Evolutionary conservation across 1,140 invertebrate genomes (phyloP).

Genomic region (Pseudomyrmex sp.): DNA sequence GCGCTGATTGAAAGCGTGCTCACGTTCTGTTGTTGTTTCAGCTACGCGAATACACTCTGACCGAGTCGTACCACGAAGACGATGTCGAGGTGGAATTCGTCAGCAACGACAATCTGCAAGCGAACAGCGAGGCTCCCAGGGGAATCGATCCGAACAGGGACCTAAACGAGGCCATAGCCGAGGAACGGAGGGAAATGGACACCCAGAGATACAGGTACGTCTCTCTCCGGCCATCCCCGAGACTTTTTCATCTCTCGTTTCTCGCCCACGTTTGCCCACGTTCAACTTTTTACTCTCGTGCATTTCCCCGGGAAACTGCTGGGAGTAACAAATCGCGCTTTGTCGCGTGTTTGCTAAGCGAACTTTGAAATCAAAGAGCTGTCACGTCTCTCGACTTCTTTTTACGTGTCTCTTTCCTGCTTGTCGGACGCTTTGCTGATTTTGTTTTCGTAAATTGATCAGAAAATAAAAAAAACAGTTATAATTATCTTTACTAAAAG

Average conservation of each 20-base stretch:
- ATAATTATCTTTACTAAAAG: background rate
- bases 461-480: background rate
- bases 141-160: conserved; percentile 90
- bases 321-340: background rate
- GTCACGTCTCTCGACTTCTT: background rate
- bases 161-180: conserved; percentile 91
- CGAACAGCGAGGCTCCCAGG: conserved; percentile 87
- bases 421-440: background rate
- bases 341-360: conserved; percentile 3
- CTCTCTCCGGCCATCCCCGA: background rate
- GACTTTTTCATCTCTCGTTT: conserved; percentile 26
- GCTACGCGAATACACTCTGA: conserved; percentile 94
- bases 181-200: conserved; percentile 89
- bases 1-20: background rate
- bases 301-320: conserved; percentile 12
- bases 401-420: background rate
- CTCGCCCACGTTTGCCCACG: background rate
- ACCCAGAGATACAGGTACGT: conserved; percentile 84
- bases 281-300: conserved; percentile 17
- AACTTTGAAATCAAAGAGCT: conserved; percentile 8
- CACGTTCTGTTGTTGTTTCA: conserved; percentile 80
- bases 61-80: conserved; percentile 94
- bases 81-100: conserved; percentile 90
- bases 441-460: background rate
- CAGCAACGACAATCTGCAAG: conserved; percentile 88